Base-by-base conservation (phyloP, 2,113 vertebrate genomes). In the Cheilinus undulatus region DNA sequence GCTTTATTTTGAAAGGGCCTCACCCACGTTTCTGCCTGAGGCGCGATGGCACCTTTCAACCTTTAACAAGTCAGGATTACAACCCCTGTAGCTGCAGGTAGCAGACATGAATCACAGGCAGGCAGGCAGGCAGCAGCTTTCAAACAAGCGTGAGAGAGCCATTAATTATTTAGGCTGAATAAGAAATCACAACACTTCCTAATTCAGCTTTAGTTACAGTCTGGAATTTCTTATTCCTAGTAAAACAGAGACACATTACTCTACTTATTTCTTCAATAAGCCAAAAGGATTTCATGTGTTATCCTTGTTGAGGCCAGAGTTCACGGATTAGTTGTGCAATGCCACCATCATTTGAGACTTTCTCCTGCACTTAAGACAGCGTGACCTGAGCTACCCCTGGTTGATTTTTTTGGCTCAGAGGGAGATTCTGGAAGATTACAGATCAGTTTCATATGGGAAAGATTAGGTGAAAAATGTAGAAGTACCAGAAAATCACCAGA, bases 371-470 rank as follows among this genome's bases (percentile, higher is more conserved):
- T 75, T 65, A 38, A 64, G 64, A 85, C 65, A 67, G 40, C 19
- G 34, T 61, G 67, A 73, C 78, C 74, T 26, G 60, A 71, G 69
- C 84, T 90, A 59, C 78, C 68, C 73, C 80, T 53, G 28, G 40
- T 73, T 82, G 64, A 76, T 49, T 68, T n/a, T 12, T 42, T 46
- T 67, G 76, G 78, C 70, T 79, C 52, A 52, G 23, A 61, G 30
- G 15, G 22, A 81, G 74, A 52, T 2, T 69, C 7, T 19, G 27
- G 52, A 32, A 71, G 64, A 89, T 74, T 65, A 58, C 59, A 76
- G 45, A 83, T 73, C 67, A 59, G 54, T 80, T 81, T 87, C 86
- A 88, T 82, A 72, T 84, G 86, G 73, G 76, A 87, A 54, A 69
- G 23, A 86, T 88, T 84, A 88, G 7, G 57, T 26, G 7, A 28